phyloP scores from a whole-genome alignment of 2,888 invertebrate genomes.

The Microctonus aethiopoides region DNA sequence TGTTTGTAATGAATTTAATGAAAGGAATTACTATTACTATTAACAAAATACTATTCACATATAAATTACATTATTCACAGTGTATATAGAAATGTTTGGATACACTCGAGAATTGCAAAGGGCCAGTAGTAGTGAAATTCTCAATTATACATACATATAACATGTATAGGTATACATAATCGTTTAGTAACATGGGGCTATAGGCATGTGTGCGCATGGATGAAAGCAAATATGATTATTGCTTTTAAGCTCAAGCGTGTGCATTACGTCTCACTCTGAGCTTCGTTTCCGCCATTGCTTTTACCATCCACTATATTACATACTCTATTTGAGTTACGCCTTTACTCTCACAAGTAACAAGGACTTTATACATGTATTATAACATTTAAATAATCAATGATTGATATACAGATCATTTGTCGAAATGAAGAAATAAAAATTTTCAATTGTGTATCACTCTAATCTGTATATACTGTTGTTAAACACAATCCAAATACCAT shows the following conservation, averaged over 20 bases:
- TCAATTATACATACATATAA: neutral
- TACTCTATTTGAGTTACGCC: conserved; percentile 2
- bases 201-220: neutral
- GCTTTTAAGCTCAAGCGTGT: conserved; percentile 42
- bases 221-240: conserved; percentile 49
- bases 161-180: neutral
- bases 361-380: no score
- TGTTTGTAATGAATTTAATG: no score
- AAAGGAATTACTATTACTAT: neutral
- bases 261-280: conserved; percentile 26
- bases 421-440: no score
- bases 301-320: neutral
- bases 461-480: no score
- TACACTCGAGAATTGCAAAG: neutral
- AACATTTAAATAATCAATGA: no score
- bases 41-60: neutral
- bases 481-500: no score
- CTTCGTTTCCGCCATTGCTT: conserved; percentile 32
- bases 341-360: neutral
- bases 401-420: no score
- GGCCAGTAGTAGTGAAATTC: conserved; percentile 2
- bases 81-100: neutral
- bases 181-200: neutral
- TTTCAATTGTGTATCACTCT: no score
- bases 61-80: neutral